phyloP scores from a whole-genome alignment of 1,140 invertebrate genomes.

The Orius insidiosus region DNA sequence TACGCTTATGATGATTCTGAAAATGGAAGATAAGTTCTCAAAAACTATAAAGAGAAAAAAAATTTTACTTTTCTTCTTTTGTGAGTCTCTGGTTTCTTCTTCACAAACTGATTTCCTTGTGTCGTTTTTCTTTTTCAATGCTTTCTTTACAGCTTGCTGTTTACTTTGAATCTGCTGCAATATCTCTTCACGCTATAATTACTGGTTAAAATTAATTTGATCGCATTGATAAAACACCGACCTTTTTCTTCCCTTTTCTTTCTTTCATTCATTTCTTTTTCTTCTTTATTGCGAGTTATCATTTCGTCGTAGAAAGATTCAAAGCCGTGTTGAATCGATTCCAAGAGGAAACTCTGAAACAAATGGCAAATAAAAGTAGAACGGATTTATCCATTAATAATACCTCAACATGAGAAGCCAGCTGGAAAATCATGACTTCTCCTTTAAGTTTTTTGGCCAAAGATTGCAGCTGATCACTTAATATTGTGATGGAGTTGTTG shows the following conservation, averaged over 20 bases:
- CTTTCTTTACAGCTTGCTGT: constrained; percentile 44
- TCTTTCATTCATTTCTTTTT: constrained; percentile 37
- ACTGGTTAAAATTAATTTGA: neutral
- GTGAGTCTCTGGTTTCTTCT: no score
- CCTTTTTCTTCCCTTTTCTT: constrained; percentile 38
- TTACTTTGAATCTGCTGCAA: constrained; percentile 49
- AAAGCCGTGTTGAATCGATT: constrained; percentile 51
- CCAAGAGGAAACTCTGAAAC: constrained; percentile 42
- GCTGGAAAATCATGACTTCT: constrained; percentile 59
- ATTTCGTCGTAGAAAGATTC: constrained; percentile 73
- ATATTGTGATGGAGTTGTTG: neutral
- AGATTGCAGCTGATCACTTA: constrained; percentile 27
- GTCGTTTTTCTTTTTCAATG: constrained; percentile 27
- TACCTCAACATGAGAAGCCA: constrained; percentile 45
- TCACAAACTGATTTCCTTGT: no score
- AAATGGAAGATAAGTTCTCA: no score
- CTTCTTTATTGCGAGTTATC: constrained; percentile 41
- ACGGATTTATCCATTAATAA: neutral
- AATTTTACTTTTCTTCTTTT: no score
- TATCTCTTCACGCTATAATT: constrained; percentile 36
- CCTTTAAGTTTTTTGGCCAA: constrained; percentile 39
- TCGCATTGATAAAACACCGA: constrained; percentile 8
- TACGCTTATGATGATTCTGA: no score
- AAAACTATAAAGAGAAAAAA: no score
- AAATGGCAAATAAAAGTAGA: neutral